Evolutionary conservation across 2,888 invertebrate genomes (phyloP).

Genomic region (Eugnorisma glareosa): DNA sequence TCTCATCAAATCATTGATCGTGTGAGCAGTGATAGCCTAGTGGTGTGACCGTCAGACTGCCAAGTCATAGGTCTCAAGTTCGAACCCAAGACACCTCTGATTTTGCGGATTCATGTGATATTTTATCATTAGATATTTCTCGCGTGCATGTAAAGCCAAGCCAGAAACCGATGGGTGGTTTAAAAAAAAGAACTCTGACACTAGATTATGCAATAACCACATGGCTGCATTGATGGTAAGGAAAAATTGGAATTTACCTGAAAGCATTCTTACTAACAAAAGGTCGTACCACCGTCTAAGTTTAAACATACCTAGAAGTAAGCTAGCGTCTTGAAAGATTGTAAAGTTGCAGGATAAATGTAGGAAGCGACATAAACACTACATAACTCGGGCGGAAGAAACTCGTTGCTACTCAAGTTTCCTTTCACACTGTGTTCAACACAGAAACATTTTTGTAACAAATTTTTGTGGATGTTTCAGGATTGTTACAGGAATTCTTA

Average conservation of each 20-base stretch:
- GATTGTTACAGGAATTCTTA: constrained; percentile 24
- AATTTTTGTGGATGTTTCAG: constrained; percentile 34
- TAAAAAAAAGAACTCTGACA: no score
- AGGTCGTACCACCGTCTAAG: background rate
- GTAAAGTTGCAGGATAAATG: constrained; percentile 55
- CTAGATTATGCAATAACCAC: no score
- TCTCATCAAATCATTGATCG: background rate
- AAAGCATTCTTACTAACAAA: constrained; percentile 3
- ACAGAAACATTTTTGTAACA: constrained; percentile 49
- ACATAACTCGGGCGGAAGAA: constrained; percentile 55
- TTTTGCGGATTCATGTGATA: no score
- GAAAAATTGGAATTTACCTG: background rate
- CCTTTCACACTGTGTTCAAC: constrained; percentile 46
- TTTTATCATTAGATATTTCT: no score
- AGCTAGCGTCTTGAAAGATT: constrained; percentile 48
- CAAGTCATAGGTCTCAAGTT: no score
- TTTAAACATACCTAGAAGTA: constrained; percentile 20
- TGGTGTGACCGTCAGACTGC: no score
- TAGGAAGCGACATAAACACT: constrained; percentile 54
- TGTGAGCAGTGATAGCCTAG: no score
- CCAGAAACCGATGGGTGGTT: no score
- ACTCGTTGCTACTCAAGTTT: constrained; percentile 57
- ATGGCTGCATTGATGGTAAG: no score
- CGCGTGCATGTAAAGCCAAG: no score
- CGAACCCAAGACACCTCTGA: no score